A percentile compares a stretch with the other conserved stretches of the same genome.
These are phyloP conservation scores for Elymnias hypermnestra DNA, from an alignment of 1,140 invertebrate species.

Conservation along the genomic window DNA sequence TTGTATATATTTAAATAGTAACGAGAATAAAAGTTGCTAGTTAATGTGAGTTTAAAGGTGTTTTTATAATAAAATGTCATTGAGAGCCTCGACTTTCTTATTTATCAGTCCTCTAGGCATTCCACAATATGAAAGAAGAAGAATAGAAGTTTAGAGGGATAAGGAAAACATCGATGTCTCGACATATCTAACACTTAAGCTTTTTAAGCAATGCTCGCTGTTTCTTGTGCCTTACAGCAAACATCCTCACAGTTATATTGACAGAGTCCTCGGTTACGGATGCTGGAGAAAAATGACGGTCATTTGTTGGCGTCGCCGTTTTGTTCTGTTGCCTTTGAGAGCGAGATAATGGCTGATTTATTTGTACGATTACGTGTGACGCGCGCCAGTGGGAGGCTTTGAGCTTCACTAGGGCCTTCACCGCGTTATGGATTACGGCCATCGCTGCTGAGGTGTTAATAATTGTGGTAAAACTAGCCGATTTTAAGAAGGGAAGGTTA, in stretches of 20 bases:
- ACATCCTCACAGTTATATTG: slow-evolving; percentile 55
- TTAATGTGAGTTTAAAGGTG: too few species aligned
- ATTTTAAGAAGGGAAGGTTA: background rate
- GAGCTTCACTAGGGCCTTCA: slow-evolving; percentile 17
- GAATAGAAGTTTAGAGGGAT: too few species aligned
- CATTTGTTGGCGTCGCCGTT: slow-evolving; percentile 71
- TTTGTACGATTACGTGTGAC: slow-evolving; percentile 59
- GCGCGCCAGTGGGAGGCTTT: slow-evolving; percentile 32
- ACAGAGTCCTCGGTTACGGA: slow-evolving; percentile 70
- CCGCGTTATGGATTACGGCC: slow-evolving; percentile 21
- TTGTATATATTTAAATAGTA: too few species aligned
- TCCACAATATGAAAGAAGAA: too few species aligned
- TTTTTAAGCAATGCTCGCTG: too few species aligned
- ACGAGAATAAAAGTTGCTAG: too few species aligned
- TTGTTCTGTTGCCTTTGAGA: slow-evolving; percentile 68
- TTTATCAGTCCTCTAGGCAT: too few species aligned
- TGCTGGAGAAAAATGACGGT: slow-evolving; percentile 68
- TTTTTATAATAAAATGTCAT: too few species aligned
- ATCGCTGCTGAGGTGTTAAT: slow-evolving; percentile 27
- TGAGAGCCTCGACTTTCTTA: too few species aligned
- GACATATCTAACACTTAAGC: too few species aligned
- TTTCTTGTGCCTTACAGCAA: slow-evolving; percentile 16
- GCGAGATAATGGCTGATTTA: slow-evolving; percentile 72
- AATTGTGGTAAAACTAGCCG: slow-evolving; percentile 9
- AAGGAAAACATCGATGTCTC: too few species aligned